Base-by-base conservation (phyloP, 2,888 invertebrate species). In the Parthenolecanium corni region DNA sequence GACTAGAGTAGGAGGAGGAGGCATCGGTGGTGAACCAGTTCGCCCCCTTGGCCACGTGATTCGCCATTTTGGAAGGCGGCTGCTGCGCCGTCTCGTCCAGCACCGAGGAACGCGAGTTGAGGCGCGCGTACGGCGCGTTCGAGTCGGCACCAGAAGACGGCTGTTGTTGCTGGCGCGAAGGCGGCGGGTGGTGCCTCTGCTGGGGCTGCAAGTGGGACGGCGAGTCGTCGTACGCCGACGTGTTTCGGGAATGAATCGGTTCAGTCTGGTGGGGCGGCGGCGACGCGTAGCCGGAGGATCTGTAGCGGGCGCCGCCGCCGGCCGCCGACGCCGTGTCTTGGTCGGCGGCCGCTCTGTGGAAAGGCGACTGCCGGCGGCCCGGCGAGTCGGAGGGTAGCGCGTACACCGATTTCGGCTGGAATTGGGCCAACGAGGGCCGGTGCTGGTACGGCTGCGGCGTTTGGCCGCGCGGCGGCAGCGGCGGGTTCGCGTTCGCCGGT, bases 51-150 rank as follows among this genome's bases (percentile, higher is more conserved):
- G 5, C 52, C 31, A 38, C 3, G 11, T 23, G 36, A 47, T 38
- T 21, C 12, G 9, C 44, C 6, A 5, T 42, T 1, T 20, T 25
- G n/a, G 31, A 31, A 9, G 5, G 9, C 5, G 31, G 5, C 9
- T 4, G 5, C 5, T 4, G 76, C 5, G 77, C 52, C 64, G 67
- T 63, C 40, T 62, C 25, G 18, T 63, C 47, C 18, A 52, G 16
- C 31, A 53, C 18, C 31, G 63, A 53, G 2, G 62, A 21, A 25
- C 62, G 52, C 42, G 42, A 51, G 23, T 49, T 49, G 20, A 21
- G 18, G 31, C n/a, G 31, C 25, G n/a, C 31, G 52, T 52, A 58
- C n/a, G n/a, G n/a, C 18, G 49, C 23, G 11, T 58, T 52, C 16
- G 52, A 62, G 46, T 62, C 52, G 25, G 24, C 44, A 25, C 42